These are phyloP conservation scores for Lepeophtheirus nordmannii DNA, from an alignment of 2,888 invertebrate genomes.

Conservation along the genomic window DNA sequence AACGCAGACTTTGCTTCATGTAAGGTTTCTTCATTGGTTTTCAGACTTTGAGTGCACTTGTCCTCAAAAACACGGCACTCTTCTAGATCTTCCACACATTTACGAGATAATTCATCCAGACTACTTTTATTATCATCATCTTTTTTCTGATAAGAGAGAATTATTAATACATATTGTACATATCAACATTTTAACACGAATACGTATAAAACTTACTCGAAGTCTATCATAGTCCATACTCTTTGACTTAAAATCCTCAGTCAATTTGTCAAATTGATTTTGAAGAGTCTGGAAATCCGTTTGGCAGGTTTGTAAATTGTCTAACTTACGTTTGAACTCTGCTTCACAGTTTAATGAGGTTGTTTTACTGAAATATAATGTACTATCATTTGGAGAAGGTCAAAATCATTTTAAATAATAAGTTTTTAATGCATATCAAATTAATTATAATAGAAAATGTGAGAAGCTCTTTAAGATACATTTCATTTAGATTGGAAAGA, in stretches of 20 bases:
- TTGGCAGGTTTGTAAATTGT: background rate
- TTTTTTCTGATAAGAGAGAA: too few species aligned
- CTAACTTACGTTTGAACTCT: background rate
- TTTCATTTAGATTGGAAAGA: too few species aligned
- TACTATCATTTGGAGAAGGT: too few species aligned
- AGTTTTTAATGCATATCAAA: too few species aligned
- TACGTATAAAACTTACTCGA: background rate
- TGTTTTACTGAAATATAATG: background rate
- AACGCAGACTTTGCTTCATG: background rate
- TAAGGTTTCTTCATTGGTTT: background rate
- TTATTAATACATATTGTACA: too few species aligned
- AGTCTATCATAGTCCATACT: background rate
- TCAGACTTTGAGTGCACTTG: background rate
- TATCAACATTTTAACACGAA: background rate
- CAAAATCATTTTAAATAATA: too few species aligned
- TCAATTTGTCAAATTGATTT: background rate
- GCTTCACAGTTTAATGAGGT: background rate
- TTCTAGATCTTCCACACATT: background rate
- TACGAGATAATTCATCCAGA: background rate
- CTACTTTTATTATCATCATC: too few species aligned
- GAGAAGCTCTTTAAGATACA: too few species aligned
- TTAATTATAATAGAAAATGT: too few species aligned
- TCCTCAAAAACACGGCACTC: background rate
- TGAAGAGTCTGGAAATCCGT: background rate
- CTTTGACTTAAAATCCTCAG: background rate